Base-by-base conservation (phyloP, 1,140 invertebrate genomes). In the Aphis gossypii region DNA sequence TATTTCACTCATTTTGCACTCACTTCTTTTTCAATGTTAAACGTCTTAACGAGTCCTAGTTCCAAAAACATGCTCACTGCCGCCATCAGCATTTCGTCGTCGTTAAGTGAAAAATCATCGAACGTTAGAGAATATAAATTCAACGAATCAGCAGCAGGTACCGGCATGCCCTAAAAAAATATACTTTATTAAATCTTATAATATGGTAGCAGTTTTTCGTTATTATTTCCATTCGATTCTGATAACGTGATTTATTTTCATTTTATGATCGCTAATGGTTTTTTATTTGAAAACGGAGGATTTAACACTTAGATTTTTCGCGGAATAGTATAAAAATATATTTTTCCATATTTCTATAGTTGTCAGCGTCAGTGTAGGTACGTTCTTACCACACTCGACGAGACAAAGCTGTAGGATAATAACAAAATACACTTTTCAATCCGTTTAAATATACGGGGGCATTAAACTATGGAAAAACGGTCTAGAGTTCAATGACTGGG, bases 21-120 rank as follows among this genome's bases (percentile, higher is more conserved):
- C 95, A 96, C 96, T 87, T 95, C 95, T 94, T 96, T 96, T 92
- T 96, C 96, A 76, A 96, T 96, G 93, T 95, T 96, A 94, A 96
- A 96, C 90, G 96, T 94, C 92, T 96, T 95, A 30, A 96, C 95
- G n/a, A 96, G 94, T 94, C 96, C 96, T 90, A 96, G 95, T 94
- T 96, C 96, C 48, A 96, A 93, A 94, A 96, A 96, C 96, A 96
- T 96, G 51, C 95, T 95, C 11, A 96, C 95, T n/a, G 96, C 95
- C 11, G 96, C 96, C 94, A 96, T 94, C 25, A 96, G 94, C 94
- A 96, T 96, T 94, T 96, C 95, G 93, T 96, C 95, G 93, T 96
- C 95, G 92, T 95, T 95, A 18, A 96, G 94, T 21, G 95, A 95
- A 94, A 96, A 96, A 94, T 96, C 96, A 94, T 95, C 96, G 94